Evolutionary conservation across 2,113 vertebrate species (phyloP).

Genomic region (Columba livia): DNA sequence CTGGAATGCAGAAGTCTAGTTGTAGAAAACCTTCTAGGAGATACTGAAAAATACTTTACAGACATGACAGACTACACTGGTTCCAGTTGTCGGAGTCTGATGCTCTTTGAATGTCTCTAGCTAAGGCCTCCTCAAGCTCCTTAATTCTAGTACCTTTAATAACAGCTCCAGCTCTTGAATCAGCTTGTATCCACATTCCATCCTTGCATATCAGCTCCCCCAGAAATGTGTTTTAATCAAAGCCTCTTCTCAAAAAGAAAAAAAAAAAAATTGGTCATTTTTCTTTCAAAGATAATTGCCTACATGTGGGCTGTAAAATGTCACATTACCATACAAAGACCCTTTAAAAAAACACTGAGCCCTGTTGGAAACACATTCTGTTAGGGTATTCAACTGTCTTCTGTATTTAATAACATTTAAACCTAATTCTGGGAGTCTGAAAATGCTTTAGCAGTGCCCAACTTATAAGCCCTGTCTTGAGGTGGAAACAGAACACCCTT

Average conservation of each 20-base stretch:
- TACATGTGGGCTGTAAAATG: conserved; percentile 51
- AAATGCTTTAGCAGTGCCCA: background rate
- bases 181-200: background rate
- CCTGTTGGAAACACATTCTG: conserved; percentile 11
- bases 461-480: background rate
- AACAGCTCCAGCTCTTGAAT: conserved; percentile 1
- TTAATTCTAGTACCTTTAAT: background rate
- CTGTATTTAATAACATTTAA: conserved; percentile 2
- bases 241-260: conserved; percentile 1
- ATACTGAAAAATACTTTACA: background rate
- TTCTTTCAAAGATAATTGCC: conserved; percentile 50
- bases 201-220: background rate
- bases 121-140: background rate
- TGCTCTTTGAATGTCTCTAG: background rate
- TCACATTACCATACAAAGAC: conserved; percentile 70
- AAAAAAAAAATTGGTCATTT: background rate
- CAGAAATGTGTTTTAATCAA: conserved; percentile 26
- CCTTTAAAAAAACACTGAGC: conserved; percentile 42
- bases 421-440: background rate
- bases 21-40: background rate
- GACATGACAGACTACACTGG: background rate
- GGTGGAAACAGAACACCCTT: background rate
- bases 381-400: conserved; percentile 18
- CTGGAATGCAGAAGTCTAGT: background rate
- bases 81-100: background rate